Evolutionary conservation across 64 coral and sea anemone species (phyloP), one percentile per base, ranked within the genome.

Genomic region (Porites lutea): DNA sequence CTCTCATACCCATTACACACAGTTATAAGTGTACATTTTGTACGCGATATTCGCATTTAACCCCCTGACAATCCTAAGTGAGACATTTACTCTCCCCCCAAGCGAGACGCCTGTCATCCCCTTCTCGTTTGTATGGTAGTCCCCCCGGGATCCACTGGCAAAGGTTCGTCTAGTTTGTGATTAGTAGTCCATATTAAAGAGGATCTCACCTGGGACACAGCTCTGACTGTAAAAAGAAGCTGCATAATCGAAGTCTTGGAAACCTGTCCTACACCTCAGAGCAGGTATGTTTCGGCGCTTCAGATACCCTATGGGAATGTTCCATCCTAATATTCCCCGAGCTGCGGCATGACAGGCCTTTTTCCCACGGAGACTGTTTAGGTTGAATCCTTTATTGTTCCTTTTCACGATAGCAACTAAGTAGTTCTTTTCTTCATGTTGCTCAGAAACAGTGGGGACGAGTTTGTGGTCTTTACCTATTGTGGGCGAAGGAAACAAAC

Each of bases 311-410:
- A 92, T 44, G 4, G 95, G 90, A 1, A 96, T 52, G 61, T 76
- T 89, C 66, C 86, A 96, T 21, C 95, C 95, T 19, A 73, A 77
- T 0, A 52, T 96, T 70, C 16, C 89, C 21, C 77, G 23, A 20
- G 87, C 91, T 66, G 84, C 89, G 6, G 89, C 92, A 52, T 96
- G 94, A 20, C 94, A 96, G 12, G 94, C 84, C 90, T 83, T 96
- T 50, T 63, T 89, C 0, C 78, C 90, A 14, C 89, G 77, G 4
- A 96, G 86, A 13, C 23, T 85, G 1, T 14, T 64, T 12, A 96
- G 20, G n/a, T 27, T 78, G 61, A 96, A 53, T 2, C 48, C 78
- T 48, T 61, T 70, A 12, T 89, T 89, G 0, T 9, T 49, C 19
- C 45, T 72, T 23, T 79, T 92, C 8, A 79, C 95, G n/a, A 96